Percentiles rank a stretch among this genome's conserved stretches.
phyloP scores from a whole-genome alignment of 2,113 vertebrate species.

The Paracanthobrama guichenoti region DNA sequence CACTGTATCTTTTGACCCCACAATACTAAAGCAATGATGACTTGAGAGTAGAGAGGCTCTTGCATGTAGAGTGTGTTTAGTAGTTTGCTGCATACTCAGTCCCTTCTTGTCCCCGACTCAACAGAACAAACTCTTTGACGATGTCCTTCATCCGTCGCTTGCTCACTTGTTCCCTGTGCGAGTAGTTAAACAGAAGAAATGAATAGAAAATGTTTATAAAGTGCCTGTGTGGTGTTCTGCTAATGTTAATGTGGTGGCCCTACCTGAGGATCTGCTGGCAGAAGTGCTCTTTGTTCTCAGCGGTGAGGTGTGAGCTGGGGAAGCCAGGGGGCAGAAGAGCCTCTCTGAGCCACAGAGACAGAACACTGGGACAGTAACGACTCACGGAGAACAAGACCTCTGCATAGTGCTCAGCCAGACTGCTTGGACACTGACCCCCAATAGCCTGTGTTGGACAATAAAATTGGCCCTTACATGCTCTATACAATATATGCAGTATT shows the following conservation, averaged over 20 bases:
- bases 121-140: constrained; percentile 92
- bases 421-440: constrained; percentile 84
- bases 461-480: not conserved
- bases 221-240: not conserved
- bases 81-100: constrained; percentile 85
- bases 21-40: not conserved
- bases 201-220: not conserved
- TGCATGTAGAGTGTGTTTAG: constrained; percentile 55
- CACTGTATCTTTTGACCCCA: not conserved
- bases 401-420: constrained; percentile 88
- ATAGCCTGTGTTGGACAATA: constrained; percentile 75
- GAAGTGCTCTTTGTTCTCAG: constrained; percentile 91
- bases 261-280: constrained; percentile 93
- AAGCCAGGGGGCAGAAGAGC: constrained; percentile 85
- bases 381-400: constrained; percentile 92
- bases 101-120: constrained; percentile 90
- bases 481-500: not conserved
- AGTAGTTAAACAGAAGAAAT: constrained; percentile 44
- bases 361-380: constrained; percentile 86
- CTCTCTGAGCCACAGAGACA: constrained; percentile 89
- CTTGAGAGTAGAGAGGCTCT: not conserved
- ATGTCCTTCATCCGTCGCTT: constrained; percentile 90
- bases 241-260: not conserved
- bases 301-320: constrained; percentile 81
- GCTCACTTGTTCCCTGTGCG: constrained; percentile 89